Base-by-base conservation (phyloP, 2,113 vertebrate species). In the Lamprologus lemairii region DNA sequence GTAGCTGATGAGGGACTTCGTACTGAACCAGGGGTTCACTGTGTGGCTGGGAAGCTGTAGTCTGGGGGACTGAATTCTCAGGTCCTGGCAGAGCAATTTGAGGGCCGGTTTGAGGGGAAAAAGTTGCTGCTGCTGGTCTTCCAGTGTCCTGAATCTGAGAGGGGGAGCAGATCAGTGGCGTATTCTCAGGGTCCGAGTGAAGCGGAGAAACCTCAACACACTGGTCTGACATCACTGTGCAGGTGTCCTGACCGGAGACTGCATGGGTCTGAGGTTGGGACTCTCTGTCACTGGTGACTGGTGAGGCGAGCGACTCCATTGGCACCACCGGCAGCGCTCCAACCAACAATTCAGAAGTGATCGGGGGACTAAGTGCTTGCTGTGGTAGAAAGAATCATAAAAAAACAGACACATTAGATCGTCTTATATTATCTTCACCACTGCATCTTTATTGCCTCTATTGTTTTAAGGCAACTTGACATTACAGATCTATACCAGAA, bases 321-420 rank as follows among this genome's bases (percentile, higher is more conserved):
- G 94, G 90, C 42, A 86, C 94, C 82, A 80, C 91, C 1, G 95
- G 94, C 58, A 94, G 84, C 3, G 84, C 82, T 58, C 83, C 90
- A 17, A 83, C 91, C 89, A 95, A 28, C 73, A 94, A 8, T 0
- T 96, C 95, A 9, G 94, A 90, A 2, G 93, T 53, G 11, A 93
- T 13, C 6, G 93, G 94, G 26, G 94, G 92, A 81, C 85, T 92
- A 86, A 95, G 94, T 82, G 92, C 91, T 93, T 95, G 92, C 95
- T 96, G 95, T 84, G 40, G 68, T 7, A 12, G 45, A 82, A 88
- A 80, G 2, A 3, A 86, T 16, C 9, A 53, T 4, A 31, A 12
- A 12, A 71, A 31, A 83, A 21, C 28, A 1, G 47, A 68, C n/a
- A 78, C 3, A 47, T 49, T 49, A n/a, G 73, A 51, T 78, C 1